Percentiles rank a stretch among this genome's conserved stretches.
phyloP scores from a whole-genome alignment of 2,888 invertebrate genomes.

The Archaeoteleia sp. region DNA sequence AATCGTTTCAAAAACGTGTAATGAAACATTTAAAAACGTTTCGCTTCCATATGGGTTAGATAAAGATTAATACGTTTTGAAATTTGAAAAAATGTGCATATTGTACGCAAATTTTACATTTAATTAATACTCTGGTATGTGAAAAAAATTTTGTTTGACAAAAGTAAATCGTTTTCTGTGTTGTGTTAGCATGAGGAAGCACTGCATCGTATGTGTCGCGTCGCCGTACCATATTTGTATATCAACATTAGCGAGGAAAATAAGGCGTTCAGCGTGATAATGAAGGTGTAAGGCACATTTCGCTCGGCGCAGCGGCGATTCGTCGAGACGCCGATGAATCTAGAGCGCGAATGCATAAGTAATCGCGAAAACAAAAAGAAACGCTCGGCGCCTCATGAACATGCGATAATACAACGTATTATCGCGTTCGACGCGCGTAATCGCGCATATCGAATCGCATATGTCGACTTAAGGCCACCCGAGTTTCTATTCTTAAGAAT shows the following conservation, averaged over 20 bases:
- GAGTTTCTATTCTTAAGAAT: constrained; percentile 11
- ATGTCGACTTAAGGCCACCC: constrained; percentile 9
- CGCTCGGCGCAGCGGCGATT: neutral
- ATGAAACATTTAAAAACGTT: no score
- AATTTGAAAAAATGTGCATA: no score
- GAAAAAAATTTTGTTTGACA: no score
- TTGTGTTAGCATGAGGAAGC: neutral
- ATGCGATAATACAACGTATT: constrained; percentile 1
- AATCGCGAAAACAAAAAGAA: constrained; percentile 5
- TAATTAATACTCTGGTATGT: no score
- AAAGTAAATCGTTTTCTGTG: no score
- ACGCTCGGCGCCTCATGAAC: constrained; percentile 6
- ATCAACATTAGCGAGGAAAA: neutral
- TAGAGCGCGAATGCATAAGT: constrained; percentile 13
- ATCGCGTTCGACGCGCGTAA: constrained; percentile 11
- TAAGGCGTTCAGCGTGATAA: neutral
- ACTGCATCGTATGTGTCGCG: neutral
- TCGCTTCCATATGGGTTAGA: no score
- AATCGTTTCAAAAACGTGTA: no score
- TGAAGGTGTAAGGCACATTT: constrained; percentile 1
- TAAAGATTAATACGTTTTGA: no score
- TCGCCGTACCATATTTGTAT: neutral
- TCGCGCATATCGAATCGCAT: constrained; percentile 7
- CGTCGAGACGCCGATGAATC: constrained; percentile 5
- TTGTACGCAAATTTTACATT: no score